phyloP scores from a whole-genome alignment of 2,113 vertebrate species.

The Centropristis striata region DNA sequence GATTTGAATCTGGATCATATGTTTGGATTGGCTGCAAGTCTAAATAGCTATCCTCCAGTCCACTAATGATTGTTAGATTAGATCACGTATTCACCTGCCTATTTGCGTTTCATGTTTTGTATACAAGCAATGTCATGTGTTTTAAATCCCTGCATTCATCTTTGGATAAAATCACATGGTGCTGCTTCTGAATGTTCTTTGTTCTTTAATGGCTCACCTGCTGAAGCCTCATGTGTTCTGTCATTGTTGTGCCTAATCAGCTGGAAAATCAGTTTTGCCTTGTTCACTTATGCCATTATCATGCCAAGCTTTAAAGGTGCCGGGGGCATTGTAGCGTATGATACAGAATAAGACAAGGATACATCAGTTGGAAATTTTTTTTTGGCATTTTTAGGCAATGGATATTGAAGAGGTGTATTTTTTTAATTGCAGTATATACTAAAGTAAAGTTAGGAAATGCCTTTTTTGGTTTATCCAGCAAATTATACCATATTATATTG shows the following conservation, averaged over 20 bases:
- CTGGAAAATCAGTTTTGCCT: constrained; percentile 34
- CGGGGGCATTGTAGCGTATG: background rate
- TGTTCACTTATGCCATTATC: constrained; percentile 18
- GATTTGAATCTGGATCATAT: background rate
- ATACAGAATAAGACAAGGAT: background rate
- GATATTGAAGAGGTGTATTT: background rate
- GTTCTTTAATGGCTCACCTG: constrained; percentile 23
- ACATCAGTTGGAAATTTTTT: background rate
- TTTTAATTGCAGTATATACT: background rate
- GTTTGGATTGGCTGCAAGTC: background rate
- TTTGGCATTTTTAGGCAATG: background rate
- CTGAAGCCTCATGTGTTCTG: constrained; percentile 5
- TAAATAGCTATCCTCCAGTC: background rate
- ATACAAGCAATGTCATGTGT: background rate
- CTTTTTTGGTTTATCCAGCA: background rate
- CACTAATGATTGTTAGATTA: background rate
- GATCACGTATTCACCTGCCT: background rate
- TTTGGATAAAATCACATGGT: constrained; percentile 20
- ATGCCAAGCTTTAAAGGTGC: constrained; percentile 1
- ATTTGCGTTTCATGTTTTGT: background rate
- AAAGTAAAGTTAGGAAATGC: too few relatives aligned
- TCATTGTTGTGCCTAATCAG: constrained; percentile 24
- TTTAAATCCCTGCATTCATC: background rate
- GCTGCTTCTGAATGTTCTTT: constrained; percentile 23
- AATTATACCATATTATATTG: too few relatives aligned